Base-by-base conservation (phyloP, 2,797 vertebrate species). In the Acridotheres tristis region DNA sequence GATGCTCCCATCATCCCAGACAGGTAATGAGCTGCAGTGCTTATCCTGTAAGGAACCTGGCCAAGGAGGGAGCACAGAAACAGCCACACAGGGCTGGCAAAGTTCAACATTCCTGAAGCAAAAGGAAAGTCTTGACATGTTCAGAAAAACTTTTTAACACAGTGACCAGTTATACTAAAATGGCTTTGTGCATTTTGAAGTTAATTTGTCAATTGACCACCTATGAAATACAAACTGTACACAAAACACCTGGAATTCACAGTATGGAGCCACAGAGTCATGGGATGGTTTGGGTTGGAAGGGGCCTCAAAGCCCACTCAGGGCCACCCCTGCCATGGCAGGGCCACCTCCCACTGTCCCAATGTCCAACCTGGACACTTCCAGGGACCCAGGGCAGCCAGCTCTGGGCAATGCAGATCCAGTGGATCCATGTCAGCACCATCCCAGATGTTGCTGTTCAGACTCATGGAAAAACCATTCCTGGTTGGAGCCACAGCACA, bases 1-100 rank as follows among this genome's bases (percentile, higher is more conserved):
- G 98, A 99, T 84, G 96, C 97, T 68, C 97, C 98, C 84, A 97
- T 84, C 91, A 69, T 97, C 85, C 50, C 94, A 26, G 98, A 98
- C 96, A 99, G 98, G 99, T 99, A 97, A 62, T 4, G 16, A 75
- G 54, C 53, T 58, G 42, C 30, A 16, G n/a, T 16, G 23, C 27
- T 30, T 34, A 38, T 29, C 57, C 80, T 50, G 13, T 9, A 54
- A 42, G 68, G 45, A 75, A 20, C 69, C 23, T 71, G 58, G 9
- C 65, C 20, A 9, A 54, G 75, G 20, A 40, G 77, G 22, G 71
- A 72, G 76, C 43, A 12, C 43, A 38, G 57, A 23, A 85, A 32
- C 43, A 29, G 55, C 48, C 54, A 25, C 36, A 42, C 25, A 26
- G 48, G 58, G 71, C 78, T 92, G 30, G 84, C 69, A 76, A 57